Conservation (phyloP, 2,113 vertebrate species). For the Tricholaema leucomelas region DNA sequence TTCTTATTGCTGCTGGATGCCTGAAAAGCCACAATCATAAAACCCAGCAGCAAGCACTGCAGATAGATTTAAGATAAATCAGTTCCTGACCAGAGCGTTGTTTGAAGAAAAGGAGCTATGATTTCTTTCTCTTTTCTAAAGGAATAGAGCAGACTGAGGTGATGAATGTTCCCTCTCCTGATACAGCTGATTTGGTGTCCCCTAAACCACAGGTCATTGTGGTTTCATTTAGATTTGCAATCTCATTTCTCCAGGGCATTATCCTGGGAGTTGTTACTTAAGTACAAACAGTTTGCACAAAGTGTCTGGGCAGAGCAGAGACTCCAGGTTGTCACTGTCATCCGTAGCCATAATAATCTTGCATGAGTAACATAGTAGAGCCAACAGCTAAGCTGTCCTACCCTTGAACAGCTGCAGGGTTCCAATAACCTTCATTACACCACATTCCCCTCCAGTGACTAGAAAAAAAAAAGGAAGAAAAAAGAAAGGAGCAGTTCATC, state of each 20-base stretch:
- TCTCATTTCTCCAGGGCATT: not conserved
- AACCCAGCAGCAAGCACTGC: not conserved
- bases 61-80: slow-evolving; percentile 17
- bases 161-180: not conserved
- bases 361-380: not conserved
- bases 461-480: not conserved
- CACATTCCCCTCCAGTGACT: not conserved
- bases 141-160: not conserved
- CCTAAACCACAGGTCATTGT: slow-evolving; percentile 1
- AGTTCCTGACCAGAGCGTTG: slow-evolving; percentile 6
- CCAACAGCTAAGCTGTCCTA: not conserved
- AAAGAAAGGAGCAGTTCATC: not conserved
- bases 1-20: slow-evolving; percentile 6
- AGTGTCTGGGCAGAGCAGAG: slow-evolving; percentile 3
- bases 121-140: slow-evolving; percentile 17
- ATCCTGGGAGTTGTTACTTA: not conserved
- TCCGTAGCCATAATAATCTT: not conserved
- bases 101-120: not conserved
- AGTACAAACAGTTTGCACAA: not conserved
- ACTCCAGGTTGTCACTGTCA: not conserved
- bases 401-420: slow-evolving; percentile 21
- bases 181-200: not conserved
- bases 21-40: slow-evolving; percentile 26
- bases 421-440: slow-evolving; percentile 6
- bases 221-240: slow-evolving; percentile 41